phyloP scores from a whole-genome alignment of 2,888 invertebrate species.

The Cyclophora punctaria region DNA sequence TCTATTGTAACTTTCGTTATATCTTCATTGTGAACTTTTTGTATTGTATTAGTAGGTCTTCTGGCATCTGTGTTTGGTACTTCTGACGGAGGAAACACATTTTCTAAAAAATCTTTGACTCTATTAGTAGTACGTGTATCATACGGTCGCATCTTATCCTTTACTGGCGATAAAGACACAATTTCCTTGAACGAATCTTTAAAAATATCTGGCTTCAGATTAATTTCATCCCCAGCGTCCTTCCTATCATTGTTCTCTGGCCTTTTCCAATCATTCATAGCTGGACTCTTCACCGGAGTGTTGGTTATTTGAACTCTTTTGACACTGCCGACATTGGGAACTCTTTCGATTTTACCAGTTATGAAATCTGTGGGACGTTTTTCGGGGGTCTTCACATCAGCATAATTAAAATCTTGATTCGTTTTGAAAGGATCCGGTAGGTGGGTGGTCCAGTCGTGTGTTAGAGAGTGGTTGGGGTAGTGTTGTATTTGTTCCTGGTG shows the following conservation, averaged over 20 bases:
- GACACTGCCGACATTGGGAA: conserved; percentile 35
- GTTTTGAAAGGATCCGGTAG: conserved; percentile 4
- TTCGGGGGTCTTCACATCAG: no score
- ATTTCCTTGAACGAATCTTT: conserved; percentile 4
- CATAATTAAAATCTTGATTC: neutral
- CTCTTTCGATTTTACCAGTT: conserved; percentile 30
- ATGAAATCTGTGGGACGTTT: neutral
- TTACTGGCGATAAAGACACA: neutral
- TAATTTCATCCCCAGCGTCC: conserved; percentile 8
- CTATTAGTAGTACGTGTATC: neutral
- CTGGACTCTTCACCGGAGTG: conserved; percentile 33
- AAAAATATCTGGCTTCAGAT: conserved; percentile 8
- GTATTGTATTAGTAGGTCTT: neutral
- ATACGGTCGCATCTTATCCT: conserved; percentile 1
- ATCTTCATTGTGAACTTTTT: neutral
- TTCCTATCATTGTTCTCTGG: neutral
- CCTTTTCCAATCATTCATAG: conserved; percentile 7
- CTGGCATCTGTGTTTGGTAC: neutral
- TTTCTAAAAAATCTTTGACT: no score
- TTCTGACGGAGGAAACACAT: no score
- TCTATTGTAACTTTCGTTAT: neutral
- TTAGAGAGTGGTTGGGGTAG: no score
- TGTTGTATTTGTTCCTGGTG: conserved; percentile 9
- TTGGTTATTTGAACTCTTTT: conserved; percentile 30
- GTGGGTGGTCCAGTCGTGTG: neutral